Conservation (phyloP, 2,113 vertebrate species). For the Corythornis madagascariensis region DNA sequence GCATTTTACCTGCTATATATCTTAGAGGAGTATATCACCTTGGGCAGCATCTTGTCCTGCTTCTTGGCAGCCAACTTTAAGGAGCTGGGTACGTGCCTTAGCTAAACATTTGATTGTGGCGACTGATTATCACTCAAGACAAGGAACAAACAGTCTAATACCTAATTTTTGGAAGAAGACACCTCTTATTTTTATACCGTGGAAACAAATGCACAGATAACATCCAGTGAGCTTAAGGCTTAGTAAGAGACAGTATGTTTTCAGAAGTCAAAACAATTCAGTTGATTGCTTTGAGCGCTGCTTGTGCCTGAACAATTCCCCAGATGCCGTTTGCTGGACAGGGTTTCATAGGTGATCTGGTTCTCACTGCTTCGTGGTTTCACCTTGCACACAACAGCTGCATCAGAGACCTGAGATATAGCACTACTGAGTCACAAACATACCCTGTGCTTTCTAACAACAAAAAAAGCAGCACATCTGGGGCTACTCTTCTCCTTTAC, state of each 20-base stretch:
- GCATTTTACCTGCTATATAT: not conserved
- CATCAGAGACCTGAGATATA: fast-evolving
- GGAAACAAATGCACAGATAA: not conserved
- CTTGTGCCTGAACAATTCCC: not conserved
- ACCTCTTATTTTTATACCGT: not conserved
- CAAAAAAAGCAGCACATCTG: not conserved
- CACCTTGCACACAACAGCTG: not conserved
- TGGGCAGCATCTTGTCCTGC: not conserved
- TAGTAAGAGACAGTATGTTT: not conserved
- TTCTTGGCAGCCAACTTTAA: not conserved
- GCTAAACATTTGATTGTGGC: not conserved
- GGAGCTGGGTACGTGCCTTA: not conserved
- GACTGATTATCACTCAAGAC: not conserved
- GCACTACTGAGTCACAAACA: not conserved
- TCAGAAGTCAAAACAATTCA: slow-evolving; percentile 3
- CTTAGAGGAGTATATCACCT: not conserved
- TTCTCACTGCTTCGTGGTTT: not conserved
- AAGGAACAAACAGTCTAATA: not conserved
- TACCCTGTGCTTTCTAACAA: not conserved
- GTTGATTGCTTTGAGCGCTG: not conserved
- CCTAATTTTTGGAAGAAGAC: not conserved
- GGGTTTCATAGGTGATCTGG: not conserved
- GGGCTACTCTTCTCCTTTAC: not conserved
- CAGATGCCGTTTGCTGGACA: not conserved
- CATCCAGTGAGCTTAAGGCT: not conserved